Conservation (phyloP, 2,888 invertebrate species). For the Rapana venosa region DNA sequence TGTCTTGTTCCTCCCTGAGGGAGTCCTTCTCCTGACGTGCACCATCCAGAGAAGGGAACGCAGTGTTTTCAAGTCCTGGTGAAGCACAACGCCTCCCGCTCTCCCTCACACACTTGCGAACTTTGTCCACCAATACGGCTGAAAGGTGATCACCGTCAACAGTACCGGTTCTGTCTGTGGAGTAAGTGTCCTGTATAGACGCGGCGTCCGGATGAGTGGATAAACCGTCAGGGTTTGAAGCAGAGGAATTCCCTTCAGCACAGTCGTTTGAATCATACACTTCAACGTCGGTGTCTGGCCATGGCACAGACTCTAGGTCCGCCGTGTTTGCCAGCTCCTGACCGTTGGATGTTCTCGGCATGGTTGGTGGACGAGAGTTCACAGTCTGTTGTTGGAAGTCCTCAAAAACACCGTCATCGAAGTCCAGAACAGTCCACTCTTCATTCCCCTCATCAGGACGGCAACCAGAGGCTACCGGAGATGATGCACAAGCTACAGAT, state of each 20-base stretch:
- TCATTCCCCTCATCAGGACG: background rate
- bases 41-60: no score
- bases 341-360: background rate
- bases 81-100: background rate
- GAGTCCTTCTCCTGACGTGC: background rate
- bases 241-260: background rate
- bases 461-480: background rate
- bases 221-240: background rate
- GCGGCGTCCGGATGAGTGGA: background rate
- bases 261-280: background rate
- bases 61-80: background rate
- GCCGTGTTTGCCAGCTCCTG: background rate
- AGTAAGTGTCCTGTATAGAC: background rate
- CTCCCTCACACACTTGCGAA: background rate
- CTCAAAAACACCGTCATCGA: background rate
- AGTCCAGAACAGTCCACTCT: background rate
- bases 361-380: background rate
- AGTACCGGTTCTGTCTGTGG: background rate
- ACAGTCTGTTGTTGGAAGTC: background rate
- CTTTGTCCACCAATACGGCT: background rate
- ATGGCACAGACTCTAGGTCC: background rate
- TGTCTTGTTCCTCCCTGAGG: background rate
- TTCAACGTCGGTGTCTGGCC: background rate
- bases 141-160: background rate
- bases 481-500: background rate